Evolutionary conservation across 1,140 invertebrate genomes (phyloP).

Genomic region (Heliconius eleuchia): DNA sequence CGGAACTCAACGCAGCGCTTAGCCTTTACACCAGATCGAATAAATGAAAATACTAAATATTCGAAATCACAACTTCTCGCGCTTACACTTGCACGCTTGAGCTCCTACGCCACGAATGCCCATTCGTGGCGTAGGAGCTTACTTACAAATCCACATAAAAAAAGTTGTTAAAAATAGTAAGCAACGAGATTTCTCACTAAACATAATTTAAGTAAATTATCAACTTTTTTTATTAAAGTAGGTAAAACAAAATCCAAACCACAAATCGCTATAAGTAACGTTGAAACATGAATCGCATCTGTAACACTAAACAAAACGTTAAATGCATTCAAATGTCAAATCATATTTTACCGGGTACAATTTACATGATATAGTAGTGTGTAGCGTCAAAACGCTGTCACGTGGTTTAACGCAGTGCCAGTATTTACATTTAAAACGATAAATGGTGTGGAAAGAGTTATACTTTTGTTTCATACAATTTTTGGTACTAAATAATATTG

Average conservation of each 20-base stretch:
- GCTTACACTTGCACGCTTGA: too few relatives aligned
- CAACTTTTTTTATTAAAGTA: too few relatives aligned
- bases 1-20: too few relatives aligned
- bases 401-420: conserved; percentile 24
- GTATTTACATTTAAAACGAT: conserved; percentile 9
- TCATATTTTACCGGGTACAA: conserved; percentile 36
- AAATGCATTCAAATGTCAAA: conserved; percentile 36
- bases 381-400: conserved; percentile 37
- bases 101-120: too few relatives aligned
- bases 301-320: conserved; percentile 33
- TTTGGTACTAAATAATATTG: not conserved
- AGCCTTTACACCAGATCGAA: too few relatives aligned
- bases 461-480: not conserved
- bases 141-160: too few relatives aligned
- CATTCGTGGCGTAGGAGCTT: too few relatives aligned
- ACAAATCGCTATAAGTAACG: not conserved
- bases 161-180: too few relatives aligned
- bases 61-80: too few relatives aligned
- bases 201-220: too few relatives aligned
- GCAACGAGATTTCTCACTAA: too few relatives aligned
- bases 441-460: conserved; percentile 9
- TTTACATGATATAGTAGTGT: conserved; percentile 36
- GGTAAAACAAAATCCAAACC: not conserved
- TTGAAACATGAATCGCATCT: conserved; percentile 3
- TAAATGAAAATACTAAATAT: too few relatives aligned